Percentiles rank a stretch among this genome's conserved stretches.
phyloP scores from a whole-genome alignment of 2,113 vertebrate species.

The Hemiprocne comata region DNA sequence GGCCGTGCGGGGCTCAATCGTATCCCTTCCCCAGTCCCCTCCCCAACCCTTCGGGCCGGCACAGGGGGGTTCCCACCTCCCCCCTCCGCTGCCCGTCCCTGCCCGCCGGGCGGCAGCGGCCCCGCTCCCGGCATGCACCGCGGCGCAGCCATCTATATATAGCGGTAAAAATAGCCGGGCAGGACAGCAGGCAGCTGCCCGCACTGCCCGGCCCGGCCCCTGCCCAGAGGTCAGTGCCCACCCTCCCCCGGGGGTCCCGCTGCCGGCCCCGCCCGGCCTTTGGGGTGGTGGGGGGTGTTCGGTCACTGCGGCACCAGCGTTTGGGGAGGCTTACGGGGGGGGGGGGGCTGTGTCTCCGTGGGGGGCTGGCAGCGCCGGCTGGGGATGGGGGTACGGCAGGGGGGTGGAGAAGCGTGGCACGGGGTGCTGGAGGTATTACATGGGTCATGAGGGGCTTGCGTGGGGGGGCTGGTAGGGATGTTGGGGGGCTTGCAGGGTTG shows the following conservation, averaged over 20 bases:
- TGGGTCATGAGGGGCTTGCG: neutral
- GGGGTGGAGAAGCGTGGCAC: no score
- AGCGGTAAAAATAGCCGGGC: constrained; percentile 52
- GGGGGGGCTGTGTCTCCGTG: no score
- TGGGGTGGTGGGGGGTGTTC: neutral
- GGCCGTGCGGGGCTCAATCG: neutral
- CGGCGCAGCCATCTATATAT: constrained; percentile 71
- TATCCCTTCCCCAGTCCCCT: neutral
- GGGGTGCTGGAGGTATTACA: neutral
- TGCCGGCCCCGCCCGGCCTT: neutral
- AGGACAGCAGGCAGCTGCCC: constrained; percentile 30
- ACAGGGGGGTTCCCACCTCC: neutral
- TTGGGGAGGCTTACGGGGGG: no score
- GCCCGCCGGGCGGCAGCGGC: neutral
- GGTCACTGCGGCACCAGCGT: neutral
- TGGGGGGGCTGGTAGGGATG: neutral
- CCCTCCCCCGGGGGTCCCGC: neutral
- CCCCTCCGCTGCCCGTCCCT: neutral
- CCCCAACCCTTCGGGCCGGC: neutral
- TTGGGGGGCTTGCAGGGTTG: neutral
- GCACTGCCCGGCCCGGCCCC: neutral
- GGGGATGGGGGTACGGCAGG: no score
- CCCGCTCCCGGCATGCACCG: constrained; percentile 73
- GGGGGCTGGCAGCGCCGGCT: neutral
- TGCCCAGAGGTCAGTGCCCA: constrained; percentile 64